Base-by-base conservation (phyloP, 64 coral and sea anemone genomes). In the Stichodactyla mertensii region DNA sequence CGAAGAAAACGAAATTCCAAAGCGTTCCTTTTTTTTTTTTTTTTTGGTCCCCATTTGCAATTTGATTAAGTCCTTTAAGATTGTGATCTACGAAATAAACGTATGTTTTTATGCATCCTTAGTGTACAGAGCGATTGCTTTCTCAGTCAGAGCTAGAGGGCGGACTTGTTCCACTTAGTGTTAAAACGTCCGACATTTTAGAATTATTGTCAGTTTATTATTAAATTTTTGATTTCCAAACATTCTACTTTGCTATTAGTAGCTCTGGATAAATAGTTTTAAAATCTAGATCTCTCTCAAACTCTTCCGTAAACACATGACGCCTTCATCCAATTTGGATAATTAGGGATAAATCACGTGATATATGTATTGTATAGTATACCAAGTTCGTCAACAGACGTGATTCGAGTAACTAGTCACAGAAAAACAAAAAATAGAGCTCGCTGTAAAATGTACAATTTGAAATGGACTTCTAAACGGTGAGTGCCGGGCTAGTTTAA, bases 381-480 rank as follows among this genome's bases (percentile, higher is more conserved):
- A 45, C 36, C 36, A 45, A 45, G 36, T 2, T 45, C 36, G 36
- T 45, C 36, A 45, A 45, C 36, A 45, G 36, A 45, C 36, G 36
- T 45, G 36, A 45, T 45, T 45, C 36, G 36, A 45, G 13, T 16
- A 61, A 61, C 14, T 2, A 5, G 13, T 4, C 4, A 61, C 11
- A 15, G 19, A 69, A 6, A 67, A 22, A 9, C 16, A 69, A 7
- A 23, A 6, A 22, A 69, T 5, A 5, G 26, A 20, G 64, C 23
- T 74, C 10, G 24, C 24, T 74, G 27, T 13, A 31, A 74, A 74
- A 74, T 74, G 69, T 74, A 74, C 26, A 14, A 74, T 74, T 4
- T 74, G 10, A 74, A 74, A 74, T 74, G 69, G 69, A 74, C 69
- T n/a, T 74, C 69, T 23, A 74, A 74, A 31, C 69, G 69, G 69